A percentile compares a stretch with the other conserved stretches of the same genome.
These are phyloP conservation scores for Ceratina japonica DNA, from an alignment of 1,140 invertebrate species.

Conservation along the genomic window DNA sequence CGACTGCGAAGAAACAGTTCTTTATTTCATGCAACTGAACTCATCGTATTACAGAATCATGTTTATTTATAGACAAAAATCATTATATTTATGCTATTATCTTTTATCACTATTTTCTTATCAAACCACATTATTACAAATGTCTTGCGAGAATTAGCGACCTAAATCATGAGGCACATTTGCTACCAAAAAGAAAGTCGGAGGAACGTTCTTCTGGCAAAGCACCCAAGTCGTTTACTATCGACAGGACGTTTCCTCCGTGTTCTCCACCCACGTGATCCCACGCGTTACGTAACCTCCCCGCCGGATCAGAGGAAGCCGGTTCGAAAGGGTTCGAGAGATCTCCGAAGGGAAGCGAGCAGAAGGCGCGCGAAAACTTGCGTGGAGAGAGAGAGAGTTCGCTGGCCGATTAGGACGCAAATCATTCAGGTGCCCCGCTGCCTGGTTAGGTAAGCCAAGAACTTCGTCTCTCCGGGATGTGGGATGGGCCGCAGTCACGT, in stretches of 20 bases:
- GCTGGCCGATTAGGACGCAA: conserved; percentile 73
- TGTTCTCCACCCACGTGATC: conserved; percentile 63
- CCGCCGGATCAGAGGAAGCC: not conserved
- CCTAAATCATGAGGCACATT: not conserved
- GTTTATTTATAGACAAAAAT: too few species aligned
- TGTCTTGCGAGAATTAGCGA: not conserved
- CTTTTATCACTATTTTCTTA: too few species aligned
- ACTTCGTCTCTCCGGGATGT: conserved; percentile 45
- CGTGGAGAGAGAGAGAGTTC: conserved; percentile 65
- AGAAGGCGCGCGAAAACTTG: conserved; percentile 37
- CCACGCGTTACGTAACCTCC: conserved; percentile 53
- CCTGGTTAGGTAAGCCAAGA: conserved; percentile 65
- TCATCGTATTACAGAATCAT: too few species aligned
- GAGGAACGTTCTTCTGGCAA: not conserved
- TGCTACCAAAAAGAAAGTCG: not conserved
- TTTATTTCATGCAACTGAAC: too few species aligned
- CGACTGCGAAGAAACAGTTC: not conserved
- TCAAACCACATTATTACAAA: not conserved
- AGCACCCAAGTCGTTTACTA: conserved; percentile 44
- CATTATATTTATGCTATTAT: too few species aligned
- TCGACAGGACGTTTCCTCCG: conserved; percentile 58
- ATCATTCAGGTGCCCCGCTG: conserved; percentile 70
- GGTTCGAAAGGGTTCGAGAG: not conserved
- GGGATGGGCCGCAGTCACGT: conserved; percentile 73
- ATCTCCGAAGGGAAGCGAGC: conserved; percentile 18